Percentiles rank a stretch among this genome's conserved stretches.
Evolutionary conservation across 2,888 invertebrate species (phyloP).

Genomic region (Oegoconia quadripuncta): DNA sequence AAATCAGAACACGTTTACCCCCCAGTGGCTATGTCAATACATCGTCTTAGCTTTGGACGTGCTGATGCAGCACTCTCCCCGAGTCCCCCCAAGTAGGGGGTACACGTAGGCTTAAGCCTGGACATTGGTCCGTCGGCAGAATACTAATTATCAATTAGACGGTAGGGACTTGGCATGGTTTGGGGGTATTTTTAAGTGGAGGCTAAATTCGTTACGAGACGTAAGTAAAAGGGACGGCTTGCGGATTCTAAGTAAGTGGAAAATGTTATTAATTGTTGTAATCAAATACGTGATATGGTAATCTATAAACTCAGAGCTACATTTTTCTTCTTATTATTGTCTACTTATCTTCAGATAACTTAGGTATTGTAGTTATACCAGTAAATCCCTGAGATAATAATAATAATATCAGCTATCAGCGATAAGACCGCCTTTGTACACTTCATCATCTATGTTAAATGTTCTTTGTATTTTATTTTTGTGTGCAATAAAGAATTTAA

Average conservation of each 20-base stretch:
- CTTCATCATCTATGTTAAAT: too few relatives aligned
- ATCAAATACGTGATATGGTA: too few relatives aligned
- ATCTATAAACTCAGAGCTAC: too few relatives aligned
- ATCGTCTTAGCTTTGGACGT: conserved; percentile 41
- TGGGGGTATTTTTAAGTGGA: conserved; percentile 20
- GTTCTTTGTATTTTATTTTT: too few relatives aligned
- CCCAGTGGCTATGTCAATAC: conserved; percentile 49
- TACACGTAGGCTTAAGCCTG: conserved; percentile 54
- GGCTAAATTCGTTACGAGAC: conserved; percentile 1
- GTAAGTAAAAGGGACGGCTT: background rate
- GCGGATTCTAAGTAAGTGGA: background rate
- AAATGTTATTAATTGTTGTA: background rate
- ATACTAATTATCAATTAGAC: conserved; percentile 72
- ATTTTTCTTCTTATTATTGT: too few relatives aligned
- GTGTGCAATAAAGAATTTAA: too few relatives aligned
- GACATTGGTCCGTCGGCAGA: conserved; percentile 46
- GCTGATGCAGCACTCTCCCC: conserved; percentile 42
- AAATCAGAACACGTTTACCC: conserved; percentile 38
- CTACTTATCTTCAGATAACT: too few relatives aligned
- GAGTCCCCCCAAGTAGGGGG: conserved; percentile 25
- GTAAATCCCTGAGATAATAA: too few relatives aligned
- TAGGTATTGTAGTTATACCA: too few relatives aligned
- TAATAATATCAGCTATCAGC: too few relatives aligned
- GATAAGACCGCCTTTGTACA: too few relatives aligned
- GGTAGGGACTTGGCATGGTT: conserved; percentile 29